Base-by-base conservation (phyloP, 2,113 vertebrate species). In the Aphelocoma coerulescens region DNA sequence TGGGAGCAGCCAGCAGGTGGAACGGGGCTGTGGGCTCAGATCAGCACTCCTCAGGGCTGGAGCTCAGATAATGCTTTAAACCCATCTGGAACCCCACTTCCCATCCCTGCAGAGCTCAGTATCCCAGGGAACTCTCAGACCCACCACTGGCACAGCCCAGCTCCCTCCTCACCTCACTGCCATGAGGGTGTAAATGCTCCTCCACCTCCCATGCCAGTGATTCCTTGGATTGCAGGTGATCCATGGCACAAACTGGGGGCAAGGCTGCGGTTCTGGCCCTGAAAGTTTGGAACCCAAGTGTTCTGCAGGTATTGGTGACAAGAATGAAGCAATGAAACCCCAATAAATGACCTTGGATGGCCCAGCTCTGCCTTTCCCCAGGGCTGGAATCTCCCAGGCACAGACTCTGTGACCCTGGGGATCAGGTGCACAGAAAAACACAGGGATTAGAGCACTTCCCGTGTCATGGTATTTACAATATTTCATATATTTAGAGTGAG, bases 401-500 rank as follows among this genome's bases (percentile, higher is more conserved):
- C 23, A 30, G 22, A 5, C 43, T 4, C 0, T 1, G 8, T 0
- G 1, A 37, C 27, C 67, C 75, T 17, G 24, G 59, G 33, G 68
- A 49, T 19, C 14, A 7, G 18, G 13, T 6, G 20, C 35, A 27
- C 0, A 17, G 27, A 13, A 21, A 15, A 28, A 4, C 1, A 0
- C 35, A 13, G 5, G 15, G 51, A 54, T 44, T 3, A 8, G 28
- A 46, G 59, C 19, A 7, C 21, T 65, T 35, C 28, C 61, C 33
- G 3, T 12, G 26, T 17, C 43, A 8, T 21, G 17, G 5, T 5
- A 14, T 33, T 39, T 59, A 23, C 77, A 82, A 16, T 48, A 49
- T 28, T 72, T 22, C 65, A 6, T 8, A 1, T 2, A 32, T 13
- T 72, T 9, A 37, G 22, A 23, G 18, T 3, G 37, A 67, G 61